Percentiles rank a stretch among this genome's conserved stretches.
Evolutionary conservation across 2,797 vertebrate genomes (phyloP).

Genomic region (Schizopygopsis pylzovi): DNA sequence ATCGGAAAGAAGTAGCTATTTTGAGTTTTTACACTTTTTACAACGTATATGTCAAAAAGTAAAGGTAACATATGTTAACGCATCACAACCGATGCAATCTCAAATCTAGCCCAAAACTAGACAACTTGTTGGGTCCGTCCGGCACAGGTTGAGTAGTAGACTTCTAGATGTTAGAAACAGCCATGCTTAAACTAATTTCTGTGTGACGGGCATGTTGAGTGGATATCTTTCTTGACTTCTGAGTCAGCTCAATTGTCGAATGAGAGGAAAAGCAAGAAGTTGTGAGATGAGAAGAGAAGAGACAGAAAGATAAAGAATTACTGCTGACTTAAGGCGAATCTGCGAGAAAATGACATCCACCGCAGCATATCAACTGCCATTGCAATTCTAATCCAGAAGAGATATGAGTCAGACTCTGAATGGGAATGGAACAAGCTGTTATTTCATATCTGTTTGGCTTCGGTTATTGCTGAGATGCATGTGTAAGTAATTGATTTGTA

Average conservation of each 20-base stretch:
- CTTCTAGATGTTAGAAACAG: conserved; percentile 3
- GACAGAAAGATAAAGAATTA: conserved; percentile 39
- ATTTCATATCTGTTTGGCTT: conserved; percentile 49
- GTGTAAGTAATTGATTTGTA: conserved; percentile 49
- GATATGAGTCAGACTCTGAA: conserved; percentile 28
- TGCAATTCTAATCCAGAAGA: conserved; percentile 38
- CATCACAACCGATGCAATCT: background rate
- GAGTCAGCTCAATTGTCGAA: conserved; percentile 14
- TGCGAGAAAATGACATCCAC: conserved; percentile 38
- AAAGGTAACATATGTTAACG: background rate
- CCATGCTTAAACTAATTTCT: background rate
- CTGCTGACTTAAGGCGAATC: conserved; percentile 43
- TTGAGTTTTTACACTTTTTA: background rate
- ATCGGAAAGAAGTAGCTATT: background rate
- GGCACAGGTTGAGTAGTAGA: background rate
- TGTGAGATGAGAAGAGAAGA: conserved; percentile 22
- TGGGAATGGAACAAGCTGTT: conserved; percentile 43
- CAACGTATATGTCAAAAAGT: background rate
- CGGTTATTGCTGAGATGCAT: conserved; percentile 36
- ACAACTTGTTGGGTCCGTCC: background rate
- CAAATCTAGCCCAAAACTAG: background rate
- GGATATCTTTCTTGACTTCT: conserved; percentile 42
- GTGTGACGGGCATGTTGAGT: background rate
- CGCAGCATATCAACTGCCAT: conserved; percentile 26
- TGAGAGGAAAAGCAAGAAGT: conserved; percentile 6